Base-by-base conservation (phyloP, 1,140 invertebrate species). In the Portunus trituberculatus region DNA sequence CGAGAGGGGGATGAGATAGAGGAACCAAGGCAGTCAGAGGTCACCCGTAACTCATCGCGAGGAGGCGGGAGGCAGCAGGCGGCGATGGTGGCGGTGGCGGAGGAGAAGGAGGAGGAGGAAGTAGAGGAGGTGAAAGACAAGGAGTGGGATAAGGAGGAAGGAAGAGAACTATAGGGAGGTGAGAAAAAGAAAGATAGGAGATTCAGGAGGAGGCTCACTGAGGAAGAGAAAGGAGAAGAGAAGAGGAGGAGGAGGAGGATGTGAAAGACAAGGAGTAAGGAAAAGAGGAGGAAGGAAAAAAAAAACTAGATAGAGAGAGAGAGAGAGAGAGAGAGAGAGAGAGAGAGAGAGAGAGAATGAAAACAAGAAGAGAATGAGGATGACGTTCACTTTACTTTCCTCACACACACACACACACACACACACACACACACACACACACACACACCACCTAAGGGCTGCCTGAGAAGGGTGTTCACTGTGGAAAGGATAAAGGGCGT, bases 401-500 rank as follows among this genome's bases (percentile, higher is more conserved):
- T 39, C 6, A 39, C 39, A 39, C 39, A 39, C 12, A 84, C 82
- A 84, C 25, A 84, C 84, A 20, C 84, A 87, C 84, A 31, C 84
- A 87, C 84, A 87, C 84, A 87, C 84, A 87, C 84, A 87, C 84
- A 87, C 84, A 87, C 84, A 87, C 84, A 87, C 32, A 87, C 84
- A 32, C 84, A 87, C 84, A 84, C 83, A 84, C 83, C 28, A 84
- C 6, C n/a, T 84, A 32, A 32, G 83, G 83, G 31, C n/a, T 29
- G n/a, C 12, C 83, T 10, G 31, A 84, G 31, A 25, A 84, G n/a
- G 39, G 10, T 84, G 20, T 59, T 16, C 52, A 4, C 20, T 59
- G 52, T 0, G 52, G 52, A 10, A 59, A 20, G 52, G 20, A 10
- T 59, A 59, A 20, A 10, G 20, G 52, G 10, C 52, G 12, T 59